Evolutionary conservation across 2,113 vertebrate species (phyloP).

Genomic region (pig (Sus scrofa)): T2T-Sscrofa CM000821.6:22326501-22327000

Average conservation of each 20-base stretch:
- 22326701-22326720: too few relatives aligned
- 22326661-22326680: too few relatives aligned
- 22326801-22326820: neutral
- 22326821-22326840: neutral
- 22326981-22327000: too few relatives aligned
- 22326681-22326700: too few relatives aligned
- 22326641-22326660: too few relatives aligned
- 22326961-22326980: too few relatives aligned
- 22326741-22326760: too few relatives aligned
- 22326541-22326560: neutral
- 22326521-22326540: neutral
- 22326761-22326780: too few relatives aligned
- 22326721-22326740: too few relatives aligned
- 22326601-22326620: neutral
- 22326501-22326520: neutral
- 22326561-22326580: constrained; percentile 5
- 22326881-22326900: neutral
- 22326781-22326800: too few relatives aligned
- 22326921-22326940: neutral
- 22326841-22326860: neutral
- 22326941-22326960: neutral
- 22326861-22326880: neutral
- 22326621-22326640: neutral
- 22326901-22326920: neutral
- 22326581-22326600: neutral